Evolutionary conservation across 2,888 invertebrate species (phyloP), one percentile per base, ranked within the genome.

Genomic region (Itoplectis maculator): DNA sequence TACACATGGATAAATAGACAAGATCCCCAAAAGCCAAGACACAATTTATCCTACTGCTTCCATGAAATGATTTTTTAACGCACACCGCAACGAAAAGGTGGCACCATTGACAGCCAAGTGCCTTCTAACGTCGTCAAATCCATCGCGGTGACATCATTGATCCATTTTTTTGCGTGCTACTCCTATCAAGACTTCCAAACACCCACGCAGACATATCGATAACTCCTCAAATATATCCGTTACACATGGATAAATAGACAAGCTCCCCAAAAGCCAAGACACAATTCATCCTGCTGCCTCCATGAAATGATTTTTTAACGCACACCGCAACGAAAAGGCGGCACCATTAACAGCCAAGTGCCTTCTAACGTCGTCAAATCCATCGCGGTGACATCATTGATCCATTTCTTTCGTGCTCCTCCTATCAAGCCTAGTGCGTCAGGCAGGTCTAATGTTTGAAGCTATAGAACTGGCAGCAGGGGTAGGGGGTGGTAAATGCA

Each of bases 271-370:
- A 29, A 29, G 29, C 29, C 29, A 29, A 29, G 29, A 29, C 29
- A 29, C 29, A 29, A 29, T 29, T 29, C 5, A 29, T 29, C 29
- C 29, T 3, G 2, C 5, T 29, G 3, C n/a, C 47, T n/a, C n/a
- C 47, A n/a, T 3, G 5, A n/a, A 47, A 42, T 2, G 1, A n/a
- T 47, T n/a, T n/a, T n/a, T 47, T 5, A 5, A 47, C 47, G n/a
- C 47, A n/a, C 47, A n/a, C 0, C 9, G 40, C 54, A 29, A 29
- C 29, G 29, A 29, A 29, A 29, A 29, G 29, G 5, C 29, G 29
- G n/a, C n/a, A 40, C 56, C 49, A 80, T 77, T 68, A 49, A 42
- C 77, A 78, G n/a, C n/a, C 72, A n/a, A n/a, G n/a, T n/a, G n/a
- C n/a, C n/a, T n/a, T n/a, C n/a, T n/a, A n/a, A n/a, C n/a, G n/a